Percentiles rank a stretch among this genome's conserved stretches.
phyloP scores from a whole-genome alignment of 2,797 vertebrate species.

The Crypturellus tataupa region DNA sequence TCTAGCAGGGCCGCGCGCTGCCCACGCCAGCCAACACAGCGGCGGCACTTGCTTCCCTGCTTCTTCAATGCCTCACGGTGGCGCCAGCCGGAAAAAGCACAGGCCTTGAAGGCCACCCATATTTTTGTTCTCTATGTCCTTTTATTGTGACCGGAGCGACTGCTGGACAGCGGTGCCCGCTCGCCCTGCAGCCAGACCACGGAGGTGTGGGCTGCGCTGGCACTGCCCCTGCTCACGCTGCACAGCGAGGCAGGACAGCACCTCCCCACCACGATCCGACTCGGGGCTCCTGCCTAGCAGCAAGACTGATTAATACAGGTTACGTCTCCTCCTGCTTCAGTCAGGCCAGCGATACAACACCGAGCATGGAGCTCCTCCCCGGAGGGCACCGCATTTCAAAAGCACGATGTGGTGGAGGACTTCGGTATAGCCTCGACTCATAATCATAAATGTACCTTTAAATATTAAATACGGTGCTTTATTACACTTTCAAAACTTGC shows the following conservation, averaged over 20 bases:
- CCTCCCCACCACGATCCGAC: not conserved
- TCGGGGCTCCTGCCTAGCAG: not conserved
- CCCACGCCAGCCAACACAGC: not conserved
- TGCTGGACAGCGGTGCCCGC: rapidly evolving
- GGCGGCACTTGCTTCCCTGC: not conserved
- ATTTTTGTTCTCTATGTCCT: not conserved
- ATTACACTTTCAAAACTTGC: constrained; percentile 58
- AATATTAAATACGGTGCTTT: constrained; percentile 43
- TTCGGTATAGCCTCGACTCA: constrained; percentile 38
- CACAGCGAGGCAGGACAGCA: not conserved
- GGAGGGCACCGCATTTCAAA: not conserved
- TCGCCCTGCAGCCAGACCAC: rapidly evolving
- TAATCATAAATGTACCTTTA: constrained; percentile 37
- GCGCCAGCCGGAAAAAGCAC: not conserved
- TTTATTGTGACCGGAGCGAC: not conserved
- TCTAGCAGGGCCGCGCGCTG: rapidly evolving
- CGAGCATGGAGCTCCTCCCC: not conserved
- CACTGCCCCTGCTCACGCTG: not conserved
- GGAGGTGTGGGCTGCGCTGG: not conserved
- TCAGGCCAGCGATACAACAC: constrained; percentile 10
- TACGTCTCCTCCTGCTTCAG: constrained; percentile 48
- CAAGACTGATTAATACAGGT: not conserved
- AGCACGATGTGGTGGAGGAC: constrained; percentile 28
- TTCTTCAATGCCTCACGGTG: not conserved
- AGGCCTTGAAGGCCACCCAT: not conserved